Percentiles rank a stretch among this genome's conserved stretches.
Conservation (phyloP, 2,113 vertebrate species). For the Callaeas wilsoni region DNA sequence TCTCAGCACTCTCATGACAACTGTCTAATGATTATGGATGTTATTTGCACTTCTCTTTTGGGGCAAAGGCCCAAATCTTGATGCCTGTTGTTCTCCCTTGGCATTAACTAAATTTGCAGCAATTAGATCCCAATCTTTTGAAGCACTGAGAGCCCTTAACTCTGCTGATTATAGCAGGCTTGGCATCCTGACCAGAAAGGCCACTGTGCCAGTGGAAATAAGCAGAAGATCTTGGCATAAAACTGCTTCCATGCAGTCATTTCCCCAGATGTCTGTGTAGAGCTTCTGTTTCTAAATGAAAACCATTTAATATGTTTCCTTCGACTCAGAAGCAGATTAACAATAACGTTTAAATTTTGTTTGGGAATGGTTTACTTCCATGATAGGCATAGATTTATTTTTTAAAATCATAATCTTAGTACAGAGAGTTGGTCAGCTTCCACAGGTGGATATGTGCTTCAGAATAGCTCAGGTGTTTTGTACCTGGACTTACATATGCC, state of each 20-base stretch:
- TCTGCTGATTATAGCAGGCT: slow-evolving; percentile 8
- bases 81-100: slow-evolving; percentile 30
- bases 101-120: slow-evolving; percentile 34
- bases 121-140: slow-evolving; percentile 32
- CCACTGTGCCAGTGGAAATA: slow-evolving; percentile 5
- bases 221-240: background rate
- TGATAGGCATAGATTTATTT: background rate
- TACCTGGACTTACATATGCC: background rate
- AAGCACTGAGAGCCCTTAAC: background rate
- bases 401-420: background rate
- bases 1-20: slow-evolving; percentile 1
- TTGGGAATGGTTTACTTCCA: background rate
- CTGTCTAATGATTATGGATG: slow-evolving; percentile 62
- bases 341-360: background rate
- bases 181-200: slow-evolving; percentile 16
- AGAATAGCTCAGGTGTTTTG: background rate
- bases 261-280: background rate
- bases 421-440: background rate
- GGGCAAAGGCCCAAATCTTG: slow-evolving; percentile 28
- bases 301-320: background rate
- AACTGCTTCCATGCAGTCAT: background rate
- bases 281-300: background rate
- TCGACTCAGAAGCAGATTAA: background rate
- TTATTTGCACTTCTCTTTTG: slow-evolving; percentile 38
- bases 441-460: background rate